Evolutionary conservation across 2,888 invertebrate genomes (phyloP).

Genomic region (Hipparchia semele): DNA sequence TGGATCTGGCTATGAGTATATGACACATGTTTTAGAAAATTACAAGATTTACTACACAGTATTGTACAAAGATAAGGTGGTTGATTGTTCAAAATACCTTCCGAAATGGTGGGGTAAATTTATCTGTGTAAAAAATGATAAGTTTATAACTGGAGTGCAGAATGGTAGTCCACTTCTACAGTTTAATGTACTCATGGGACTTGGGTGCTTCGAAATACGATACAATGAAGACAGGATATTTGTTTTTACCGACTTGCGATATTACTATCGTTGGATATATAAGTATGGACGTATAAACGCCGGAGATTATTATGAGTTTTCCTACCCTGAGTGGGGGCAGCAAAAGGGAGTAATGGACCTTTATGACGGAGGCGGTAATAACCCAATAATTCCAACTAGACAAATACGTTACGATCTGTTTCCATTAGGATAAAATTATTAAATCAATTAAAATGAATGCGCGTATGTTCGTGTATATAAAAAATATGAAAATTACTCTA

Average conservation of each 20-base stretch:
- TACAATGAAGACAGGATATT: slow-evolving; percentile 59
- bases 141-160: slow-evolving; percentile 48
- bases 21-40: slow-evolving; percentile 56
- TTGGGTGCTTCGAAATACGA: slow-evolving; percentile 64
- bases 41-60: slow-evolving; percentile 52
- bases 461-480: too few species aligned
- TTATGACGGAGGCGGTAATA: slow-evolving; percentile 32
- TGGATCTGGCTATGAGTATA: slow-evolving; percentile 55
- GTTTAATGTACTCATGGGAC: slow-evolving; percentile 39
- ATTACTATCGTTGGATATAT: slow-evolving; percentile 49
- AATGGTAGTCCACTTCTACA: slow-evolving; percentile 55
- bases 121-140: slow-evolving; percentile 54
- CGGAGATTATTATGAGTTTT: slow-evolving; percentile 63
- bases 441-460: too few species aligned
- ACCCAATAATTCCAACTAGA: slow-evolving; percentile 34
- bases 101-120: slow-evolving; percentile 69
- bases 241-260: slow-evolving; percentile 62
- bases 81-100: slow-evolving; percentile 56
- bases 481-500: too few species aligned
- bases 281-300: slow-evolving; percentile 42
- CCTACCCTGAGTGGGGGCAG: slow-evolving; percentile 58
- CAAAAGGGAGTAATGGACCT: background rate
- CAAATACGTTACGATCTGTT: slow-evolving; percentile 36
- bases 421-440: slow-evolving; percentile 35
- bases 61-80: slow-evolving; percentile 23